Evolutionary conservation across 2,888 invertebrate species (phyloP), one percentile per base, ranked within the genome.

Genomic region (Microchrysa polita): DNA sequence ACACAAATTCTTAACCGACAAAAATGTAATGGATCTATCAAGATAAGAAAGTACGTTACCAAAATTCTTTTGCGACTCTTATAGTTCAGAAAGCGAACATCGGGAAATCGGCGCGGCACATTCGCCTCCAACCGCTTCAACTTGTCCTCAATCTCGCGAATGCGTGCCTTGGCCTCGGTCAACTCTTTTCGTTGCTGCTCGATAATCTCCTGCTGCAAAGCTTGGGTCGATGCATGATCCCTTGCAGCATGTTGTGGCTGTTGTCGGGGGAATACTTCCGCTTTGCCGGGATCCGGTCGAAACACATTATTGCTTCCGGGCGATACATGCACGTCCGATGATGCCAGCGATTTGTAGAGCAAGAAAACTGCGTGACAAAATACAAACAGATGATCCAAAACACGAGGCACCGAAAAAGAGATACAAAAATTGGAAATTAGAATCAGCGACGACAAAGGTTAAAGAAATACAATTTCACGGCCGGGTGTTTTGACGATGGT

Each of bases 21-120:
- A n/a, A n/a, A n/a, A n/a, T n/a, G n/a, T n/a, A n/a, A n/a, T n/a
- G n/a, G n/a, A n/a, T n/a, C n/a, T n/a, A n/a, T n/a, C n/a, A n/a
- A n/a, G n/a, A 67, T 1, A 42, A n/a, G 9, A 16, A n/a, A 44
- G 1, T 44, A 14, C 80, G 86, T 85, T 82, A 96, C 94, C 86
- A 98, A 86, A 80, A 99, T 96, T 78, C 98, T 88, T 83, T 95
- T 97, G 73, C 98, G 89, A 78, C 93, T 92, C 81, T 95, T 92
- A 83, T 97, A 97, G 78, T 96, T 96, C 16, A 96, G 87, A 82
- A 95, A 96, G 82, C 93, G 93, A 0, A 98, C 97, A 82, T 93
- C 91, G 0, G 96, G 97, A 86, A 93, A 97, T 78, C 91, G 92
- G 79, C 94, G 94, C 1, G 93, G 92, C 60, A 93, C 88, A 80